Evolutionary conservation across 2,797 vertebrate species (phyloP).

Genomic region (Paguma larvata): DNA sequence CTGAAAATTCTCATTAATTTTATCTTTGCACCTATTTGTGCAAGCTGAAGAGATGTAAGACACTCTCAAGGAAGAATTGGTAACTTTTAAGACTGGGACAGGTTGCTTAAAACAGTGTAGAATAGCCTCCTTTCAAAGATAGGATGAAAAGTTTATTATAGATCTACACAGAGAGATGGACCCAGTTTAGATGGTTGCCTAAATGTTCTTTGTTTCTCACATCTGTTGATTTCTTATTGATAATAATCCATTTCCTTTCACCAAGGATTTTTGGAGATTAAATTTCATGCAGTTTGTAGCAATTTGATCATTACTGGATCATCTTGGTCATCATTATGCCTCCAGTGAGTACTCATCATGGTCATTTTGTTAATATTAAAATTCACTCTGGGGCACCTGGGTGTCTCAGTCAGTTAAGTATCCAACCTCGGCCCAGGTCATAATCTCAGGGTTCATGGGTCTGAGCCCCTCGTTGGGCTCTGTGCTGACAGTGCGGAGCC

Average conservation of each 20-base stretch:
- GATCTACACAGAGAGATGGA: not conserved
- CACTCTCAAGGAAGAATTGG: not conserved
- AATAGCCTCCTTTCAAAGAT: not conserved
- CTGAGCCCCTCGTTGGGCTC: too few species aligned
- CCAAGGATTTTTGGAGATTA: not conserved
- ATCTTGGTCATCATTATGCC: not conserved
- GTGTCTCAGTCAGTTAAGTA: too few species aligned
- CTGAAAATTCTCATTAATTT: not conserved
- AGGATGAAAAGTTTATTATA: not conserved
- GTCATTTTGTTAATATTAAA: not conserved
- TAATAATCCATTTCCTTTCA: not conserved
- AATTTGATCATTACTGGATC: not conserved
- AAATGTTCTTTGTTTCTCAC: not conserved
- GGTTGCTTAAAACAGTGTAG: not conserved
- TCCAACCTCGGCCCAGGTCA: too few species aligned
- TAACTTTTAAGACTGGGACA: not conserved
- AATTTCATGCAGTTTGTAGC: not conserved
- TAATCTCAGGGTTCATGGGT: too few species aligned
- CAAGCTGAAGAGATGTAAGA: not conserved
- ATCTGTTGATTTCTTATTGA: not conserved
- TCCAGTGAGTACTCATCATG: not conserved
- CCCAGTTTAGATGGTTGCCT: not conserved
- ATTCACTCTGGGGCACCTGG: not conserved
- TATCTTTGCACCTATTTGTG: not conserved
- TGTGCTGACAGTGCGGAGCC: too few species aligned